Evolutionary conservation across 2,113 vertebrate species (phyloP), one percentile per base, ranked within the genome.

Genomic region (Sinocyclocheilus maitianheensis): DNA sequence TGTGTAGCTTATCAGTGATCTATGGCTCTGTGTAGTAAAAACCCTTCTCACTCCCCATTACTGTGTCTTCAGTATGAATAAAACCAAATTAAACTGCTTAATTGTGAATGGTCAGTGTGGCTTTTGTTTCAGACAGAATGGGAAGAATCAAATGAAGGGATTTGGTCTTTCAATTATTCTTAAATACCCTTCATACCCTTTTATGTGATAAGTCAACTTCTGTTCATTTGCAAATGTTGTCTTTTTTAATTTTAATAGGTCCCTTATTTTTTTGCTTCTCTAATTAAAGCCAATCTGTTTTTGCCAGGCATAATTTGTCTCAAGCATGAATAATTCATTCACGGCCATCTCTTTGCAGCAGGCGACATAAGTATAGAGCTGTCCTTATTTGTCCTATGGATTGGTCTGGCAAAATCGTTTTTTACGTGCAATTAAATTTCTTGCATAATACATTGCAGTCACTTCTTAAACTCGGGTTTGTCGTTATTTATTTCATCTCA

Each of bases 261-360:
- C 22, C 46, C 0, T 71, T 55, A 69, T 87, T 24, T 87, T 46
- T 88, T 53, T 83, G 55, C n/a, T 40, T 55, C 67, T 60, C 81
- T 79, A 86, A 88, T 90, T 88, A n/a, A 65, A 84, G 60, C 13
- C 76, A 81, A 86, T 75, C 79, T 83, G 85, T 85, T 90, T 83
- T 87, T 14, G 1, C 67, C 60, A 20, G 46, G 81, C 75, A 22
- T 88, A 16, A 85, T 81, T 86, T 85, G 67, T 89, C 86, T 75
- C 3, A 37, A 13, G 63, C n/a, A 6, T 87, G 72, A 87, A 89
- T 92, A 77, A 85, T 91, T 83, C 37, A 90, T 77, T 34, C 40
- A 58, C 74, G 48, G 14, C 74, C 83, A 46, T 84, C 77, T 3
- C 13, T 43, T 34, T 79, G 22, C 24, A 58, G 37, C 37, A 37